Evolutionary conservation across 2,888 invertebrate species (phyloP).

Genomic region (Physocephala rufipes): DNA sequence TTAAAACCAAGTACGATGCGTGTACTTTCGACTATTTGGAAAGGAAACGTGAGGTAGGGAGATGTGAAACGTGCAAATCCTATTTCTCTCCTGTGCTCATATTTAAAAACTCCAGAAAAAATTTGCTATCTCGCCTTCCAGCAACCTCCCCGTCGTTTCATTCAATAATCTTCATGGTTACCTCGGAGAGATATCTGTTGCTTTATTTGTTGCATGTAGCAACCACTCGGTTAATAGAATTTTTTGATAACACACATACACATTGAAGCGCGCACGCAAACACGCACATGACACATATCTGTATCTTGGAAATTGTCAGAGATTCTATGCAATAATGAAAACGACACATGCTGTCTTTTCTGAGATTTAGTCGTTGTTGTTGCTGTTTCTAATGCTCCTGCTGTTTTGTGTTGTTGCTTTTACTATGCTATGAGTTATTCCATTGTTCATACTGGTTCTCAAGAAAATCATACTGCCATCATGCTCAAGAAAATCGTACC

Average conservation of each 20-base stretch:
- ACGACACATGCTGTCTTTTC: too few relatives aligned
- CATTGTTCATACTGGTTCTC: background rate
- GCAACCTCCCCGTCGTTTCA: background rate
- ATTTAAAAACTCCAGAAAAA: background rate
- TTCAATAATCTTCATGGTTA: background rate
- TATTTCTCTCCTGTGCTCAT: background rate
- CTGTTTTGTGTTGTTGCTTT: background rate
- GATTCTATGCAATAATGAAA: too few relatives aligned
- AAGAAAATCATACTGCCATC: background rate
- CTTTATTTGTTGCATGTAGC: constrained; percentile 16
- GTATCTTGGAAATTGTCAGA: too few relatives aligned
- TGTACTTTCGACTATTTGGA: too few relatives aligned
- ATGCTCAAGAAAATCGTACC: too few relatives aligned
- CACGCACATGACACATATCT: background rate
- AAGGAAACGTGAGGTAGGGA: too few relatives aligned
- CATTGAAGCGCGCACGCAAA: background rate
- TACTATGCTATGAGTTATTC: background rate
- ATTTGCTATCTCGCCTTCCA: background rate
- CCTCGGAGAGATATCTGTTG: constrained; percentile 18
- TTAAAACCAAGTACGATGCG: constrained; percentile 1
- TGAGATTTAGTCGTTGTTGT: too few relatives aligned
- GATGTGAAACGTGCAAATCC: background rate
- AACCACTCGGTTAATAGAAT: constrained; percentile 20
- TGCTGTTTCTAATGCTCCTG: background rate
- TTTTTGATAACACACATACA: constrained; percentile 3